These are phyloP conservation scores for Cryptoblepharus egeriae DNA, from an alignment of 2,797 vertebrate genomes.

Conservation along the genomic window DNA sequence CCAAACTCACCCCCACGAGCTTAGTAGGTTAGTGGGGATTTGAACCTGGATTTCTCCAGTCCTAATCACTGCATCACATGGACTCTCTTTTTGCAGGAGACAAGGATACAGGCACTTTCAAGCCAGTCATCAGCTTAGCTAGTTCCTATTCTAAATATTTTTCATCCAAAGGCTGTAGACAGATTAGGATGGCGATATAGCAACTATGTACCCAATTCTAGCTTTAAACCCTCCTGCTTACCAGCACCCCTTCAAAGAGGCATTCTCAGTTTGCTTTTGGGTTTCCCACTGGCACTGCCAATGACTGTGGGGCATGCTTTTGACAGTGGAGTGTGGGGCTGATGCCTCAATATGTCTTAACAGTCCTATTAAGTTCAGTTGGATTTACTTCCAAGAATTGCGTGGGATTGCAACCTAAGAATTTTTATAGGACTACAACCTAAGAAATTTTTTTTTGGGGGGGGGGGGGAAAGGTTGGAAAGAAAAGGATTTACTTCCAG, in stretches of 20 bases:
- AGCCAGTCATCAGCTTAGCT: neutral
- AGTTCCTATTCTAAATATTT: neutral
- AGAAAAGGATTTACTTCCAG: neutral
- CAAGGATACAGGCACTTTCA: no score
- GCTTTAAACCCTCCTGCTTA: neutral
- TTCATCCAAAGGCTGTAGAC: neutral
- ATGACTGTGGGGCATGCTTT: no score
- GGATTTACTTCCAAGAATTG: neutral
- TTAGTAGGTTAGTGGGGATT: no score
- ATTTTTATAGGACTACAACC: no score
- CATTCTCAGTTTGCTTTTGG: neutral
- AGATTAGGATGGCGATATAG: neutral
- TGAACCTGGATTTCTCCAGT: no score
- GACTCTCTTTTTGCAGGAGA: no score
- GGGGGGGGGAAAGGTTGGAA: neutral
- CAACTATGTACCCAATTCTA: neutral
- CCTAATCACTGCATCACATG: neutral
- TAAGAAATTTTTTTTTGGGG: neutral
- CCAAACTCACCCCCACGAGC: no score
- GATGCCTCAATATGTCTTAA: neutral
- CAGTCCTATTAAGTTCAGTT: neutral
- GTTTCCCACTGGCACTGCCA: neutral
- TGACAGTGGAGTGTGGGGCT: neutral
- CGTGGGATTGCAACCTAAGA: neutral
- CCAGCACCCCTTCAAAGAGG: neutral